These are phyloP conservation scores for Heliconius melpomene DNA, from an alignment of 1,140 invertebrate species.

Conservation along the genomic window DNA sequence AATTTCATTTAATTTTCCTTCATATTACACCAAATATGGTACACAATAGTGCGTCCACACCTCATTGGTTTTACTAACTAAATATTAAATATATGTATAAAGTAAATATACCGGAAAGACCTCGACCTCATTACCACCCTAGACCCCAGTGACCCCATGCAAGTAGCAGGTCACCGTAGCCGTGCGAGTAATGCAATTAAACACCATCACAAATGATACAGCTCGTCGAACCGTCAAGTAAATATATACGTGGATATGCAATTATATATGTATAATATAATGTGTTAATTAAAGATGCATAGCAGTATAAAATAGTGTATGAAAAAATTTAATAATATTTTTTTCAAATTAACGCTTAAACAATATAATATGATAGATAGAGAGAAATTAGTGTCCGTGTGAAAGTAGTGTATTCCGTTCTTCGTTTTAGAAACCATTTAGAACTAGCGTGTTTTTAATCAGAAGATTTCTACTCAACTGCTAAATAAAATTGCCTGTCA, in stretches of 20 bases:
- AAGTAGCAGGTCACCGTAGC: conserved; percentile 56
- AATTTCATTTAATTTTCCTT: too few relatives aligned
- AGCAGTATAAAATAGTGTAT: too few relatives aligned
- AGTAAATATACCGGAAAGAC: conserved; percentile 32
- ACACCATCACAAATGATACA: conserved; percentile 45
- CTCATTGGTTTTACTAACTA: not conserved
- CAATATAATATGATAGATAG: too few relatives aligned
- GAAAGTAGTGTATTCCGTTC: too few relatives aligned
- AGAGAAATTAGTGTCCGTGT: too few relatives aligned
- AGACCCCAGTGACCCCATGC: conserved; percentile 55
- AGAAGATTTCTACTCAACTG: too few relatives aligned
- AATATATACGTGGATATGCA: not conserved
- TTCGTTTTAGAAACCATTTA: too few relatives aligned
- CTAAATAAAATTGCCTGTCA: too few relatives aligned
- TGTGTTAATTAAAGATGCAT: not conserved
- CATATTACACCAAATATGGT: not conserved
- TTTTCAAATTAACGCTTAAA: too few relatives aligned
- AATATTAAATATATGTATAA: not conserved
- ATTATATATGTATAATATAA: not conserved
- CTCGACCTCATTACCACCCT: conserved; percentile 65
- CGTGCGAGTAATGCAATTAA: conserved; percentile 66
- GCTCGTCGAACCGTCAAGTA: conserved; percentile 27
- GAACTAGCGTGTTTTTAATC: too few relatives aligned
- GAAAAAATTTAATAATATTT: too few relatives aligned
- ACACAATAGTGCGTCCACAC: not conserved